Evolutionary conservation across 2,113 vertebrate genomes (phyloP), one percentile per base, ranked within the genome.

Genomic region (Stictonetta naevosa): DNA sequence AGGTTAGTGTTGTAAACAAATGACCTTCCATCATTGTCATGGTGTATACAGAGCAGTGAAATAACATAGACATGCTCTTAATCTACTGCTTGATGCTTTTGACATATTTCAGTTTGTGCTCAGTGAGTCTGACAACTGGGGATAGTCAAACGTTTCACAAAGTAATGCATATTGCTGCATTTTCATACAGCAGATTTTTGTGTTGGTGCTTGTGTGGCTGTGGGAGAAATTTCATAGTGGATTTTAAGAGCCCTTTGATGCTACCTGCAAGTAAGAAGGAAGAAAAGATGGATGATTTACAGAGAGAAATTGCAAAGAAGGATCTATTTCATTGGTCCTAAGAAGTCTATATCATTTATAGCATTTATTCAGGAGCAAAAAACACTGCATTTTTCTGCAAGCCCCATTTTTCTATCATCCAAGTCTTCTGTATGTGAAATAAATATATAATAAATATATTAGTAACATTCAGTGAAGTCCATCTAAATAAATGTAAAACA

Each of bases 1-100:
- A 86, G 7, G 3, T 72, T 42, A 74, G 38, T 72, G 19, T 66
- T 62, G 88, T 77, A 89, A 91, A 55, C 58, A 88, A 92, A 88
- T 68, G 33, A 80, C 42, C 62, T 95, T 86, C 46, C 77, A 17
- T 94, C 62, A 56, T 44, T 85, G 68, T 60, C 31, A 64, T 5
- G 21, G 60, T 89, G 20, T 72, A 92, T 86, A 77, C 1, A 82
- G 34, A 92, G 16, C 36, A 72, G 33, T 58, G n/a, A 79, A 59
- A 87, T 58, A 67, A 15, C 69, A 15, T 48, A 67, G 66, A 74
- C 20, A 82, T 28, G 15, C 10, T 53, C 58, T 92, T 81, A 87
- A 92, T 94, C 59, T 91, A 59, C n/a, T 77, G 20, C 25, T 91
- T 78, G 68, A 86, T 90, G 53, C 26, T 76, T 94, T 83, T 93